Evolutionary conservation across 2,797 vertebrate species (phyloP).

Genomic region (Mormyrus proboscirostris): DNA sequence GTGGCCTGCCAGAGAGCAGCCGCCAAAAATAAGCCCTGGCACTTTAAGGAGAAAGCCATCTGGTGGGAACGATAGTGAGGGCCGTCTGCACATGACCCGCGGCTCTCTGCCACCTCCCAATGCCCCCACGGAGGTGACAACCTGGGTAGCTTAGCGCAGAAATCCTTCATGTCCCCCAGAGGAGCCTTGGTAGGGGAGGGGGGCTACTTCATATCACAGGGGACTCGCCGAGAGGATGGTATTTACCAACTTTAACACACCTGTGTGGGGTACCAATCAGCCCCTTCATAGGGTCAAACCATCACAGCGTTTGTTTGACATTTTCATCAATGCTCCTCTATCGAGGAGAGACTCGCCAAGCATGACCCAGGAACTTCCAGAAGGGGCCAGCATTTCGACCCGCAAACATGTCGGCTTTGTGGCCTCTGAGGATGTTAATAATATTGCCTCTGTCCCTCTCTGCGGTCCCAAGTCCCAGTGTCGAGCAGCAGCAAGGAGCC

Average conservation of each 20-base stretch:
- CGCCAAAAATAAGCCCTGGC: slow-evolving; percentile 61
- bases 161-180: slow-evolving; percentile 49
- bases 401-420: neutral
- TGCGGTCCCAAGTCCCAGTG: neutral
- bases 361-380: neutral
- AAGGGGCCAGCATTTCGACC: neutral
- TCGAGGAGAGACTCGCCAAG: neutral
- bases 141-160: slow-evolving; percentile 58
- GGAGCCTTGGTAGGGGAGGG: slow-evolving; percentile 29
- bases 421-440: slow-evolving; percentile 34
- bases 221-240: neutral
- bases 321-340: neutral
- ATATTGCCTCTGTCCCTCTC: slow-evolving; percentile 50
- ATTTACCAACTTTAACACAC: neutral
- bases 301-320: neutral
- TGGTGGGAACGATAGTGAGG: slow-evolving; percentile 58
- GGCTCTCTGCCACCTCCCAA: slow-evolving; percentile 22
- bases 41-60: slow-evolving; percentile 60
- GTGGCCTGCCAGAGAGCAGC: slow-evolving; percentile 58
- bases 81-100: slow-evolving; percentile 31
- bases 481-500: neutral
- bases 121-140: slow-evolving; percentile 56
- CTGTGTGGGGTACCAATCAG: neutral
- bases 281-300: neutral
- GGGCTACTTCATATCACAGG: neutral